Conservation (phyloP, 2,888 invertebrate genomes). For the Meteorus colon region DNA sequence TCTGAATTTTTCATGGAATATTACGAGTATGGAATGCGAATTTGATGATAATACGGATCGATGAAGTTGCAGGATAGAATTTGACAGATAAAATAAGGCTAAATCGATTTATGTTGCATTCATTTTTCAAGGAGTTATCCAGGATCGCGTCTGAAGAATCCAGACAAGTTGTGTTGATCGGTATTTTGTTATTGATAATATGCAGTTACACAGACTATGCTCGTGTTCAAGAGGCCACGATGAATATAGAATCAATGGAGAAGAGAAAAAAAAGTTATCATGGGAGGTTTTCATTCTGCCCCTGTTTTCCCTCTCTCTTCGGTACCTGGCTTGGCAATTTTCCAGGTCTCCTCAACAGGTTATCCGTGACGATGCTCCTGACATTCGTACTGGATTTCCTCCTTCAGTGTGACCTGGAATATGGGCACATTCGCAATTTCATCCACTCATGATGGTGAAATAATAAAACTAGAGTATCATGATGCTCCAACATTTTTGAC, state of each 20-base stretch:
- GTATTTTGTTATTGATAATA: background rate
- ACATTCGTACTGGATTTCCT: constrained; percentile 6
- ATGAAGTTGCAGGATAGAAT: background rate
- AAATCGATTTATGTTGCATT: background rate
- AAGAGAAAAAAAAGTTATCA: background rate
- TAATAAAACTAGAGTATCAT: no score
- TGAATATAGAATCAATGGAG: background rate
- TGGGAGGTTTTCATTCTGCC: background rate
- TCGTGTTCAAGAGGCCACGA: background rate
- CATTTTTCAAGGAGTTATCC: background rate
- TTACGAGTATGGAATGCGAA: background rate
- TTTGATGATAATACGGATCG: background rate
- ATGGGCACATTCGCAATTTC: background rate
- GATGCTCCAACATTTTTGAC: no score
- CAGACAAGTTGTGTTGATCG: background rate
- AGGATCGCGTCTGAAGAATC: no score
- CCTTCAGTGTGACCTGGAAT: constrained; percentile 1
- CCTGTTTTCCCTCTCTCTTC: background rate
- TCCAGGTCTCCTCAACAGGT: constrained; percentile 28
- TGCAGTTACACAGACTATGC: background rate
- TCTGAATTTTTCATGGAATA: background rate
- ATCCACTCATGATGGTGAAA: background rate
- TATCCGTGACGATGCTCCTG: background rate
- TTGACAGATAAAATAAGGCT: background rate
- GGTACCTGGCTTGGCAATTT: constrained; percentile 8